Base-by-base conservation (phyloP, 2,888 invertebrate species). In the Leptarthrus brevirostris region DNA sequence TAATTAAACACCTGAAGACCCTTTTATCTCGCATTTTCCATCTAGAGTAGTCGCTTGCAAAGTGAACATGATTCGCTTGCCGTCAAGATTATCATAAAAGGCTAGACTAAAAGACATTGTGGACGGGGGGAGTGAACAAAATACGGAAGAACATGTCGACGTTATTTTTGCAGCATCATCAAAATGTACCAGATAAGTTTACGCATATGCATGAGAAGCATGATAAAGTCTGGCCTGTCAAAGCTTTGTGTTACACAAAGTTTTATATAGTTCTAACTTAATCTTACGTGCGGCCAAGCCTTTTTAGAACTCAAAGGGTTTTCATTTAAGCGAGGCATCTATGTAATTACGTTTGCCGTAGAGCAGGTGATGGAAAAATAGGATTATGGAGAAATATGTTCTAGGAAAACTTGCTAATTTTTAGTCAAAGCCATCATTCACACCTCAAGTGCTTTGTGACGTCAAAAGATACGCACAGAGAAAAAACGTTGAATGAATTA, bases 1-100 rank as follows among this genome's bases (percentile, higher is more conserved):
- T 66, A 66, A 66, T 66, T 66, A 66, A 66, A 66, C 64, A 66
- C 64, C 26, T 66, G 40, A 66, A 47, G 47, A 47, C 16, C 20
- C 64, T 66, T 61, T 66, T 66, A 66, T 66, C 64, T 66, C 16
- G 14, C 24, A 24, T 26, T 47, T 66, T 4, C 26, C 44, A 47
- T 66, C 24, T 22, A 16, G 16, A 16, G 18, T 8, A 47, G 26
- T 66, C 3, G 22, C 16, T 4, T 16, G 64, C 3, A 26, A 40
- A 40, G 40, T 40, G 40, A 40, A 40, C 64, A 66, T 66, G 64
- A 66, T 47, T 47, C 47, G 24, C 64, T n/a, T 34, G 47, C 64
- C 47, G 12, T 26, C 64, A 24, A 47, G 64, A 66, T 47, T 44
- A 66, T 47, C 8, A 18, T 14, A 61, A 16, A 18, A 8, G 44